Percentiles rank a stretch among this genome's conserved stretches.
Evolutionary conservation across 2,113 vertebrate species (phyloP).

Genomic region (Nothobranchius furzeri): DNA sequence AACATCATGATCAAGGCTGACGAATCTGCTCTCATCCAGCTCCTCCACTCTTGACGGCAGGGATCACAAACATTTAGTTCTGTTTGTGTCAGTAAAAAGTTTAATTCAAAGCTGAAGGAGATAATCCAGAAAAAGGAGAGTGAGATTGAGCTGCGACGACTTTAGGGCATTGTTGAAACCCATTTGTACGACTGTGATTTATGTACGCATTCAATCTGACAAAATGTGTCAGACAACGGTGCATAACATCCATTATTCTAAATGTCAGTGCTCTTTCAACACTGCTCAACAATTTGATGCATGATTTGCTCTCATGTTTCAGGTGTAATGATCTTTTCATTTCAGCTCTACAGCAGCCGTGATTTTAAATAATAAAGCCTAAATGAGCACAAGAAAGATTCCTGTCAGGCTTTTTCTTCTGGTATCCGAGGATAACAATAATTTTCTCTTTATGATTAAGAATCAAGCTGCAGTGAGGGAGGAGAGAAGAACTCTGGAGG

Average conservation of each 20-base stretch:
- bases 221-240: slow-evolving; percentile 7
- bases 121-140: slow-evolving; percentile 9
- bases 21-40: slow-evolving; percentile 45
- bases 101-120: slow-evolving; percentile 17
- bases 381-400: slow-evolving; percentile 30
- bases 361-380: slow-evolving; percentile 42
- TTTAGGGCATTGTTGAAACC: slow-evolving; percentile 38
- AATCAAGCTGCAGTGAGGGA: not conserved
- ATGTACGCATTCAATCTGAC: slow-evolving; percentile 23
- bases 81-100: slow-evolving; percentile 21
- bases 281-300: slow-evolving; percentile 10
- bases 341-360: slow-evolving; percentile 1
- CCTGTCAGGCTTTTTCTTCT: slow-evolving; percentile 16
- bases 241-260: slow-evolving; percentile 38
- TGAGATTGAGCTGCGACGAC: slow-evolving; percentile 11
- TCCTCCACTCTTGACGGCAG: slow-evolving; percentile 23
- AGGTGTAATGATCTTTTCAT: slow-evolving; percentile 16
- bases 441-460: not conserved
- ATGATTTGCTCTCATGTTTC: slow-evolving; percentile 32
- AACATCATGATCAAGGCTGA: slow-evolving; percentile 39
- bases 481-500: no score
- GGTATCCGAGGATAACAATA: not conserved
- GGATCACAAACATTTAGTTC: slow-evolving; percentile 18
- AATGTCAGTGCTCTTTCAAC: slow-evolving; percentile 45
- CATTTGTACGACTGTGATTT: slow-evolving; percentile 36